Conservation (phyloP, 2,113 vertebrate species). For the Prunella himalayana region DNA sequence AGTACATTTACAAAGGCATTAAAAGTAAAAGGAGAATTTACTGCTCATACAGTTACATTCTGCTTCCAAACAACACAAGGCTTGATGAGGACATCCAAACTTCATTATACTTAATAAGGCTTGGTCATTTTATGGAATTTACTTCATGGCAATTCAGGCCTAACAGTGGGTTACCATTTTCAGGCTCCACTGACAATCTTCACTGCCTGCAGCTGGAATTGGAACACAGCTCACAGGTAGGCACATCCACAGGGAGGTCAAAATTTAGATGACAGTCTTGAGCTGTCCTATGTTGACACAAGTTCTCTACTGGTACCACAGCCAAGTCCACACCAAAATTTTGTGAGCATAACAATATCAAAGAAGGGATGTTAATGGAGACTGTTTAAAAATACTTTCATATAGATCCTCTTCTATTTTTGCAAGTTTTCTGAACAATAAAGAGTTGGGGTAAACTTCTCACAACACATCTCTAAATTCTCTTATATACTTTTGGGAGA, state of each 20-base stretch:
- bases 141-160: not conserved
- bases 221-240: not conserved
- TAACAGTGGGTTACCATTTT: not conserved
- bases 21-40: not conserved
- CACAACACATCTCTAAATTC: not conserved
- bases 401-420: not conserved
- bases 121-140: not conserved
- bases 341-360: not conserved
- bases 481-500: not conserved
- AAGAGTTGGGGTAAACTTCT: not conserved
- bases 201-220: not conserved
- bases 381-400: not conserved
- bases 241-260: fast-evolving
- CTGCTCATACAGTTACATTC: not conserved
- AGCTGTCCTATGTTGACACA: not conserved
- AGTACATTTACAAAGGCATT: not conserved
- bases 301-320: not conserved
- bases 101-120: not conserved
- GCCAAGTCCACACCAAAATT: not conserved
- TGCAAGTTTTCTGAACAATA: not conserved
- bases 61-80: not conserved
- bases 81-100: not conserved
- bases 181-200: not conserved
- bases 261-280: not conserved
- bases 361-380: not conserved